Evolutionary conservation across 2,888 invertebrate genomes (phyloP).

Genomic region (Limnephilus rhombicus): DNA sequence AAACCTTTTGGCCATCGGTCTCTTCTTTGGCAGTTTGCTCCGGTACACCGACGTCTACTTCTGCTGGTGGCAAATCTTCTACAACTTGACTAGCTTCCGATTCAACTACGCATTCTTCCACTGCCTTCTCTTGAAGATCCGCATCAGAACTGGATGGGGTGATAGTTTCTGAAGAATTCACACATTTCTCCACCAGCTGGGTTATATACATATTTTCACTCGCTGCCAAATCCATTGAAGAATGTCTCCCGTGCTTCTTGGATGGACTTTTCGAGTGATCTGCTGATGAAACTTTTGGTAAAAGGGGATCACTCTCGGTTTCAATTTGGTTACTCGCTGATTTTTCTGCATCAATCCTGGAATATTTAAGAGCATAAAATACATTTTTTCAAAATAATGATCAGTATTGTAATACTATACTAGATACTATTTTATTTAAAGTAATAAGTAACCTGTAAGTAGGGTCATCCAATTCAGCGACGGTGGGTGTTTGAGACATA

Average conservation of each 20-base stretch:
- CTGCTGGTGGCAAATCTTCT: background rate
- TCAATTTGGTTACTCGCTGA: constrained; percentile 3
- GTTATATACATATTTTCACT: constrained; percentile 73
- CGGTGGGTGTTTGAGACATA: constrained; percentile 47
- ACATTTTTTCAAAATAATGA: background rate
- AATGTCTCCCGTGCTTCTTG: constrained; percentile 75
- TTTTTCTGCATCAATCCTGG: constrained; percentile 45
- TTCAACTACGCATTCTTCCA: constrained; percentile 53
- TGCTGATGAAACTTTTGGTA: constrained; percentile 19
- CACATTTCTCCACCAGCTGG: constrained; percentile 76
- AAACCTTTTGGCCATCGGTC: constrained; percentile 28
- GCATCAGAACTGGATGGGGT: background rate
- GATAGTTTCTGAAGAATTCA: constrained; percentile 67
- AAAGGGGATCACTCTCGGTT: background rate
- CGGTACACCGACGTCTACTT: background rate
- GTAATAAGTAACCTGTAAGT: constrained; percentile 19
- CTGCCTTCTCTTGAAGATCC: constrained; percentile 31
- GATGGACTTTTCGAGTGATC: constrained; percentile 68
- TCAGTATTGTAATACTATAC: too few species aligned
- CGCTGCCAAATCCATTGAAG: constrained; percentile 76
- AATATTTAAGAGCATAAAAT: constrained; percentile 18
- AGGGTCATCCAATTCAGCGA: background rate
- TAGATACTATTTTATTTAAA: background rate
- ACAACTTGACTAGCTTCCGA: constrained; percentile 20
- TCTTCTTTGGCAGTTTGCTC: constrained; percentile 44